These are phyloP conservation scores for Adelphocoris suturalis DNA, from an alignment of 2,888 invertebrate species.

Conservation along the genomic window DNA sequence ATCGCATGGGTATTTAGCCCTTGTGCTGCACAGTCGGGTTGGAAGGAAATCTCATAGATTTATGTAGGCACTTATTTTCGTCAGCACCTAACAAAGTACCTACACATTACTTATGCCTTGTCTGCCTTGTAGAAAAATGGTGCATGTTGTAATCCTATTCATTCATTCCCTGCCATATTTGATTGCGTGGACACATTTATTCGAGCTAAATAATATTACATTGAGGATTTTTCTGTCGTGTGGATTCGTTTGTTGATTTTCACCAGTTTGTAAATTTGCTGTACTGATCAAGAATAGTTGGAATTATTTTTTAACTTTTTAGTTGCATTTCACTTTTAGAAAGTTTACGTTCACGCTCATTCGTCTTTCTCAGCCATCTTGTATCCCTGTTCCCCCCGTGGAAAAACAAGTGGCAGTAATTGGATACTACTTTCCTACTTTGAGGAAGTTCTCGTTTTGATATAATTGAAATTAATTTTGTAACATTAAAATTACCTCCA, in stretches of 20 bases:
- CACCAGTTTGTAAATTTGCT: not conserved
- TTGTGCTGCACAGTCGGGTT: too few species aligned
- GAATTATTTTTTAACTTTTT: not conserved
- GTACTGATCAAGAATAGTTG: not conserved
- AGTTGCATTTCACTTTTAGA: constrained; percentile 1
- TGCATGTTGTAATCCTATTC: not conserved
- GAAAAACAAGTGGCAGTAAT: constrained; percentile 49
- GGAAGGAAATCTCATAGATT: too few species aligned
- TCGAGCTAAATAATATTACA: not conserved
- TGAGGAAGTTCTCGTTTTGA: not conserved
- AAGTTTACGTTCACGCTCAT: not conserved
- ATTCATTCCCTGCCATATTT: not conserved
- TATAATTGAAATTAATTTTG: not conserved
- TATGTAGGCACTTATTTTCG: too few species aligned
- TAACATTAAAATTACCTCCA: constrained; percentile 24
- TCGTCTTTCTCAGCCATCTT: constrained; percentile 3
- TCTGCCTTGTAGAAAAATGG: constrained; percentile 3
- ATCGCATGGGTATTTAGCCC: too few species aligned
- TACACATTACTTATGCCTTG: too few species aligned
- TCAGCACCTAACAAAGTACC: too few species aligned
- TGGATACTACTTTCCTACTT: not conserved
- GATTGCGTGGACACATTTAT: constrained; percentile 35
- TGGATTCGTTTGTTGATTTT: not conserved
- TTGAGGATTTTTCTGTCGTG: not conserved
- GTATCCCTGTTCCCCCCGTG: not conserved